Evolutionary conservation across 64 coral and sea anemone genomes (phyloP).

Genomic region (Actinia equina): DNA sequence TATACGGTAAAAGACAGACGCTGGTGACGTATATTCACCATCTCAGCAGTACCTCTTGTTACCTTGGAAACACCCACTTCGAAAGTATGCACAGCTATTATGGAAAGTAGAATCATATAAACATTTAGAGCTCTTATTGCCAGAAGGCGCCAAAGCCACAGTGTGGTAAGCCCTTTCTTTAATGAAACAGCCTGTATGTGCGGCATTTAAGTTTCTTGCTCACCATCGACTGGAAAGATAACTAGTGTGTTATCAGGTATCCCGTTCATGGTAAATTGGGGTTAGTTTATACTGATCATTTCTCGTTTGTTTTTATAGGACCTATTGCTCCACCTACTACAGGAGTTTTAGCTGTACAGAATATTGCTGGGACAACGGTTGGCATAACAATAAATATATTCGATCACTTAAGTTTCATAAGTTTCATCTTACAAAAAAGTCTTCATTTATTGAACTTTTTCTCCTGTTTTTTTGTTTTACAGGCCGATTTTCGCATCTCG

Average conservation of each 20-base stretch:
- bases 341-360: slow-evolving; percentile 92
- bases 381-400: background rate
- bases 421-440: background rate
- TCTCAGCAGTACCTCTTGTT: no score
- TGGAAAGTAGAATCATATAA: no score
- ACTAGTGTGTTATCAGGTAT: background rate
- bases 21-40: no score
- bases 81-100: no score
- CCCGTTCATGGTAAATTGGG: background rate
- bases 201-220: no score
- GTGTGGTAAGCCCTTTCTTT: no score
- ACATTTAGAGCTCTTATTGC: no score
- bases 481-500: slow-evolving; percentile 88
- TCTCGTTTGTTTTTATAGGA: slow-evolving; percentile 36
- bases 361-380: slow-evolving; percentile 59
- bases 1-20: no score
- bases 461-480: background rate
- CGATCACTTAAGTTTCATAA: background rate
- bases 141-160: no score
- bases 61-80: no score
- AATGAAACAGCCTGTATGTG: no score
- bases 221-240: no score
- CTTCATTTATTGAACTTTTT: background rate
- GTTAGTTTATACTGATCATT: background rate
- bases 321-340: slow-evolving; percentile 81